A percentile compares a stretch with the other conserved stretches of the same genome.
These are phyloP conservation scores for Nephrocerus scutellatus DNA, from an alignment of 2,888 invertebrate genomes.

Conservation along the genomic window DNA sequence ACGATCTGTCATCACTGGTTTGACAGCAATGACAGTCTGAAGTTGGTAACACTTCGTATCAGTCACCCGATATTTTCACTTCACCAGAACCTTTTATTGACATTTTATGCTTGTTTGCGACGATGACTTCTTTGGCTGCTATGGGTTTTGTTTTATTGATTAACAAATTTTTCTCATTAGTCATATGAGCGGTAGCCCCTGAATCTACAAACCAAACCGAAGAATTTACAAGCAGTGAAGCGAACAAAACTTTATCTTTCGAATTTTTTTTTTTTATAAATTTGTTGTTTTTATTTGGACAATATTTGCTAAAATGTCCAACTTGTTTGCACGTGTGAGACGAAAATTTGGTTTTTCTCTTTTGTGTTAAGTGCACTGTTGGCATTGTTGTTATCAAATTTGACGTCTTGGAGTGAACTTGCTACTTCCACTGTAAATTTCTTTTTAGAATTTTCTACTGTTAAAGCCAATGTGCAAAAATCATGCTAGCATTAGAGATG, in stretches of 20 bases:
- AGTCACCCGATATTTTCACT: slow-evolving; percentile 11
- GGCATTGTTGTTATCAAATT: slow-evolving; percentile 14
- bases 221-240: slow-evolving; percentile 11
- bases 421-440: slow-evolving; percentile 13
- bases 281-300: slow-evolving; percentile 13
- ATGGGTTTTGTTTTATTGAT: slow-evolving; percentile 3
- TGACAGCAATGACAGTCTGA: slow-evolving; percentile 2
- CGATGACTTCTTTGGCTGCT: slow-evolving; percentile 12
- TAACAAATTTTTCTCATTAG: slow-evolving; percentile 8
- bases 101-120: slow-evolving; percentile 15
- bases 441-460: slow-evolving; percentile 18
- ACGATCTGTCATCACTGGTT: slow-evolving; percentile 4
- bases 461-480: slow-evolving; percentile 14
- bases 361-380: slow-evolving; percentile 13
- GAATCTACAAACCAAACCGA: slow-evolving; percentile 16
- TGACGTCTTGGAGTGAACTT: slow-evolving; percentile 17
- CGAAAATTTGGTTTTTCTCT: slow-evolving; percentile 8
- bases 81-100: slow-evolving; percentile 14
- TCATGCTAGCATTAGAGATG: slow-evolving; percentile 17
- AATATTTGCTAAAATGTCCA: slow-evolving; percentile 15
- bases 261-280: slow-evolving; percentile 1
- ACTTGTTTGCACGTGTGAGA: slow-evolving; percentile 16
- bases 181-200: slow-evolving; percentile 15
- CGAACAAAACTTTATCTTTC: slow-evolving; percentile 12
- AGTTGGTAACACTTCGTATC: slow-evolving; percentile 12